Evolutionary conservation across 1,140 invertebrate species (phyloP).

Genomic region (Brachionus paranguensis): DNA sequence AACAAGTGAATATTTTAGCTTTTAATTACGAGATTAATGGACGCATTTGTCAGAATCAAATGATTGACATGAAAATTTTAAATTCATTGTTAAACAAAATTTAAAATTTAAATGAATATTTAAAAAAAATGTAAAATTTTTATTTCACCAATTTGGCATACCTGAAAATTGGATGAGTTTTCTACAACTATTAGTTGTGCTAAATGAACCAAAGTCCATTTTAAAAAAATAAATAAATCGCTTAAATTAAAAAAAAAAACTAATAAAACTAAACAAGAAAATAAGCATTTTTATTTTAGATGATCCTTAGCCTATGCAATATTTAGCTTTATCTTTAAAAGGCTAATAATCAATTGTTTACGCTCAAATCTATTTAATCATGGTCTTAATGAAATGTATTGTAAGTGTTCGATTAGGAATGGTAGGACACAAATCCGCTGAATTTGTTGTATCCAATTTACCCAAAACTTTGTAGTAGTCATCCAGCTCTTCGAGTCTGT

Average conservation of each 20-base stretch:
- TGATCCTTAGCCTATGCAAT: neutral
- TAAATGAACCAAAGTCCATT: neutral
- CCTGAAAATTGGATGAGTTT: neutral
- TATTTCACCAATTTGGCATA: neutral
- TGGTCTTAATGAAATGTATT: neutral
- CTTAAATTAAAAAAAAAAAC: neutral
- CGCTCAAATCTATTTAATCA: neutral
- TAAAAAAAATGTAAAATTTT: too few relatives aligned
- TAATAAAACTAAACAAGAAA: neutral
- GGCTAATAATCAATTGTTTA: neutral
- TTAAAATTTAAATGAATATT: neutral
- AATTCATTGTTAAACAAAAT: neutral
- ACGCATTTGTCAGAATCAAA: neutral
- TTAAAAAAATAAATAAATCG: neutral
- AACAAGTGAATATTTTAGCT: neutral
- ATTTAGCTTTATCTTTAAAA: neutral
- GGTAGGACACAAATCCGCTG: neutral
- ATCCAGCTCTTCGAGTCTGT: conserved; percentile 24
- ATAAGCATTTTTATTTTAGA: neutral
- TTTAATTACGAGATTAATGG: neutral
- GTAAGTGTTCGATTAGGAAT: neutral
- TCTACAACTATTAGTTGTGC: neutral
- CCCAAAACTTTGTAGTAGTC: conserved; percentile 30
- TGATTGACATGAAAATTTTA: neutral
- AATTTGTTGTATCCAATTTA: neutral